Evolutionary conservation across 2,113 vertebrate species (phyloP), one percentile per base, ranked within the genome.

Genomic region (Sisor rabdophorus): DNA sequence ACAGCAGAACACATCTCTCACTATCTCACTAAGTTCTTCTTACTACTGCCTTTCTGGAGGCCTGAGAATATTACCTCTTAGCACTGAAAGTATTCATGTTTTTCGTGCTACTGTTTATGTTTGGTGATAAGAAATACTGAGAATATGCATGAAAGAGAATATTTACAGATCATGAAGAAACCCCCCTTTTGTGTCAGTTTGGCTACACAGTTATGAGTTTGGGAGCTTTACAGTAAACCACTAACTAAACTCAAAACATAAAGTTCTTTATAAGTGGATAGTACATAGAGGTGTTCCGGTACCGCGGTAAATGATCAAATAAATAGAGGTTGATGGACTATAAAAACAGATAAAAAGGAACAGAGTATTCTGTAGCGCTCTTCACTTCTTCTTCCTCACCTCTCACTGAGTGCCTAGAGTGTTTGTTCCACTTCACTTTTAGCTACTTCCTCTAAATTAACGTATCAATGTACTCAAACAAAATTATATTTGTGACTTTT

Each of bases 1-100:
- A 87, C 82, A 89, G 77, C 84, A 81, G 79, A 89, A 87, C 86
- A 88, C 82, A 81, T 90, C 87, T 80, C 59, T 87, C 79, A 82
- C 76, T 85, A 87, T 76, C 83, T 82, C 85, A 88, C 90, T 92
- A 93, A 91, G 84, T 90, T 89, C 79, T 83, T 58, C 84, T 84
- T 82, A 86, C 85, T 86, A 79, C 83, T 87, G 54, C 60, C 64
- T 75, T 81, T 85, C 74, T 83, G 84, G 26, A 54, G 60, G 12
- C 47, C 74, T 61, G 4, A 36, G 24, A 44, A 44, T 6, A 36
- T 50, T 36, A 59, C 19, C 8, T 6, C 50, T 50, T 71, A 52
- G 30, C 10, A 15, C 7, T 11, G 26, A 70, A 65, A 47, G n/a
- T 19, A 28, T 52, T 40, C 16, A 64, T 52, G 32, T 20, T 32